Evolutionary conservation across 2,888 invertebrate genomes (phyloP), one percentile per base, ranked within the genome.

Genomic region (Rhingia rostrata): DNA sequence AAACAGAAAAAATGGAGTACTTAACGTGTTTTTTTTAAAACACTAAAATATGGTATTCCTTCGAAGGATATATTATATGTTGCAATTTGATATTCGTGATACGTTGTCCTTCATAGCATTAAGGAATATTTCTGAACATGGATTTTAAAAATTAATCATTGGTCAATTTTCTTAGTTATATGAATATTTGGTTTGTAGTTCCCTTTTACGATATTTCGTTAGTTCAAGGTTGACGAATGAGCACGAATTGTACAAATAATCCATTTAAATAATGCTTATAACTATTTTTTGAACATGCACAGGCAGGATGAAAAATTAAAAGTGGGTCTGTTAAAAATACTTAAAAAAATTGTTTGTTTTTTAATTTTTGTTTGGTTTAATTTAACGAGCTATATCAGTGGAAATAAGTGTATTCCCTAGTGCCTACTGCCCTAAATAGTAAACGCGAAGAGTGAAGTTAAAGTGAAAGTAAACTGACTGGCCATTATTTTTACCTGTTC

Each of bases 41-140:
- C 22, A 2, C 22, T 22, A 22, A 22, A 22, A 22, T 22, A 22
- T 22, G 12, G 51, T 58, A 35, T 56, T 49, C 69, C 39, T 22
- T 30, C 22, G 22, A 22, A 22, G 22, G 22, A 22, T 22, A 22
- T 22, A 22, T 2, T 22, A 22, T 22, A 2, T 22, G 22, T 47
- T 4, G 14, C 47, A 37, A 43, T 61, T 60, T 49, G 9, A 37
- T 35, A 58, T 72, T 78, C 82, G 82, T 82, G 82, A 12, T 22
- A 32, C 0, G 6, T 14, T 32, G 35, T 6, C 41, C 64, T 61
- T 67, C 37, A 35, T 35, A n/a, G 35, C 22, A 4, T 75, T 33
- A 6, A 4, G 5, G 30, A 10, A 35, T 14, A 4, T 30, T 12
- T 30, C 41, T 12, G n/a, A 30, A 35, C 70, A 66, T 70, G 64